Evolutionary conservation across 2,113 vertebrate genomes (phyloP).

Genomic region (Burhinus bistriatus): DNA sequence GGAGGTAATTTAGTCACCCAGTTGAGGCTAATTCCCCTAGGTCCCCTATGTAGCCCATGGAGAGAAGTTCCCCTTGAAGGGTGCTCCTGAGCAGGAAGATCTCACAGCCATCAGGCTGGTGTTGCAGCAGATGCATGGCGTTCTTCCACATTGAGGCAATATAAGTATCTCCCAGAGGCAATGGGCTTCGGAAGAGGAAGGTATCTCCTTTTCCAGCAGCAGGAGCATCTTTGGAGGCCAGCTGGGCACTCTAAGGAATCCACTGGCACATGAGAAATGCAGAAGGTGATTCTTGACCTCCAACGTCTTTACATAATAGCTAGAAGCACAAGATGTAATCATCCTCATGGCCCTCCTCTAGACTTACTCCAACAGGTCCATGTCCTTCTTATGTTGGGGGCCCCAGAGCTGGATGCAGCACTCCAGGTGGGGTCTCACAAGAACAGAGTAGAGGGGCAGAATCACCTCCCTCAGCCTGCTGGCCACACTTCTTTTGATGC

Average conservation of each 20-base stretch:
- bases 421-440: no score
- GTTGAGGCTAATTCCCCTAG: not conserved
- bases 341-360: no score
- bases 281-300: not conserved
- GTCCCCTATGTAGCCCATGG: rapidly evolving
- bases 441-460: no score
- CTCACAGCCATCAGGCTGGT: not conserved
- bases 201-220: not conserved
- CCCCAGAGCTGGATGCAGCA: no score
- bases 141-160: rapidly evolving
- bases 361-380: no score
- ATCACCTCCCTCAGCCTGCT: no score
- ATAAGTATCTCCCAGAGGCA: not conserved
- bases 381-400: no score
- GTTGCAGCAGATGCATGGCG: rapidly evolving
- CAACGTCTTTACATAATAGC: not conserved
- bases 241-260: not conserved
- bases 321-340: not conserved
- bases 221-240: not conserved
- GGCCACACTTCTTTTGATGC: no score
- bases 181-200: no score
- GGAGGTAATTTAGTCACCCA: not conserved
- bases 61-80: not conserved
- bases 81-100: not conserved
- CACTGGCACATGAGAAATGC: not conserved